Base-by-base conservation (phyloP, 2,797 vertebrate genomes). In the Allobates femoralis region DNA sequence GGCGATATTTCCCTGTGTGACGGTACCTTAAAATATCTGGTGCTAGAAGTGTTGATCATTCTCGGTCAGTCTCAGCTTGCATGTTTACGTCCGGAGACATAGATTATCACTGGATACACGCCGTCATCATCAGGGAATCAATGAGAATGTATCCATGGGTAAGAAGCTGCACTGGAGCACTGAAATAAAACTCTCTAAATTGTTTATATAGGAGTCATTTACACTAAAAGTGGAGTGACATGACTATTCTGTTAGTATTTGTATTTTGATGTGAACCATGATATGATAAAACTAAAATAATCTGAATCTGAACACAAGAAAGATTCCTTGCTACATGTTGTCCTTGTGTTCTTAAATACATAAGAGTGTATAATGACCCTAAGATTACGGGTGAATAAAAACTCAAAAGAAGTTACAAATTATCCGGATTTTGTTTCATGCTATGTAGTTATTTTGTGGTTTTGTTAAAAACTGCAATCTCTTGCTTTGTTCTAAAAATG, bases 381-480 rank as follows among this genome's bases (percentile, higher is more conserved):
- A 74, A 81, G 19, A 64, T 66, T 50, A 51, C n/a, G n/a, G 41
- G 6, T 81, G 28, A 69, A 81, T 69, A 41, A 6, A 51, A 30
- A 14, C 79, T 66, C 21, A 67, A 51, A 53, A 21, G 14, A 66
- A 32, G 23, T 79, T 83, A 75, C 56, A 64, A 51, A 50, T 46
- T 84, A 64, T 58, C 67, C 32, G 16, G 26, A 69, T 51, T 55
- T 18, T 85, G 28, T 56, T 69, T 69, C 51, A n/a, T 79, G 37
- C 62, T 51, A 46, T 73, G 76, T 58, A 80, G 84, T 73, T 58
- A 79, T 79, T 78, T 69, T 85, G 84, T 80, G 84, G 84, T 73
- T 85, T 85, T 78, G 32, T 58, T 79, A 46, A 50, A 79, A 80
- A 76, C 64, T 69, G 64, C 64, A 79, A 73, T 80, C 64, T 80